phyloP scores from a whole-genome alignment of 2,113 vertebrate species.

The Sceloporus undulatus region DNA sequence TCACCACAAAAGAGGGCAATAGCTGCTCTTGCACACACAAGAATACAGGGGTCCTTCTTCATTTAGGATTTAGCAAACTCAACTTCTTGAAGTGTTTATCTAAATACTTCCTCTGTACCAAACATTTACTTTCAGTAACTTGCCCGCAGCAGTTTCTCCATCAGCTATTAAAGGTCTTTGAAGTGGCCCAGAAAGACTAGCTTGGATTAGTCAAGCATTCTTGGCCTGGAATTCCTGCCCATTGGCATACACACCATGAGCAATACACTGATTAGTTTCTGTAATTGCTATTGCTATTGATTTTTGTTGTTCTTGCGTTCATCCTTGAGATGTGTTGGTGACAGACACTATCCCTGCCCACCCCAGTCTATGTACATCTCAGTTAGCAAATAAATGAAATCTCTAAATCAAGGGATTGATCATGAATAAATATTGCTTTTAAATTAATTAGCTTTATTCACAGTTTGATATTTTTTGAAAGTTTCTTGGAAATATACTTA shows the following conservation, averaged over 20 bases:
- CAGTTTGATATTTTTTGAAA: constrained; percentile 48
- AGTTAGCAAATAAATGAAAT: constrained; percentile 44
- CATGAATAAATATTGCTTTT: constrained; percentile 53
- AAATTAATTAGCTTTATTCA: constrained; percentile 54
- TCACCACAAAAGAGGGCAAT: not conserved
- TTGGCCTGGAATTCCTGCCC: not conserved
- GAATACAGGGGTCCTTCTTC: not conserved
- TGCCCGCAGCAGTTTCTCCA: not conserved
- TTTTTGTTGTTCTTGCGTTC: constrained; percentile 24
- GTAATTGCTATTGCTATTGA: constrained; percentile 23
- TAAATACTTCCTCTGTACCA: not conserved
- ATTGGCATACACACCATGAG: too few species aligned
- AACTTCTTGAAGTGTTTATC: not conserved
- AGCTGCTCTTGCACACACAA: not conserved
- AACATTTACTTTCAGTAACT: not conserved
- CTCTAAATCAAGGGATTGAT: constrained; percentile 37
- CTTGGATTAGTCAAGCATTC: not conserved
- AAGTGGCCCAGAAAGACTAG: not conserved
- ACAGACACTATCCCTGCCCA: not conserved
- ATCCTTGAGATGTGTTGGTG: constrained; percentile 1
- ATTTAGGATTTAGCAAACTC: not conserved
- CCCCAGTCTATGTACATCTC: constrained; percentile 24
- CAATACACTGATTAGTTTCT: not conserved
- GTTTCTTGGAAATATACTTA: constrained; percentile 49
- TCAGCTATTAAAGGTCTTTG: not conserved